Conservation (phyloP, 2,113 vertebrate genomes). For the Tragelaphus scriptus region DNA sequence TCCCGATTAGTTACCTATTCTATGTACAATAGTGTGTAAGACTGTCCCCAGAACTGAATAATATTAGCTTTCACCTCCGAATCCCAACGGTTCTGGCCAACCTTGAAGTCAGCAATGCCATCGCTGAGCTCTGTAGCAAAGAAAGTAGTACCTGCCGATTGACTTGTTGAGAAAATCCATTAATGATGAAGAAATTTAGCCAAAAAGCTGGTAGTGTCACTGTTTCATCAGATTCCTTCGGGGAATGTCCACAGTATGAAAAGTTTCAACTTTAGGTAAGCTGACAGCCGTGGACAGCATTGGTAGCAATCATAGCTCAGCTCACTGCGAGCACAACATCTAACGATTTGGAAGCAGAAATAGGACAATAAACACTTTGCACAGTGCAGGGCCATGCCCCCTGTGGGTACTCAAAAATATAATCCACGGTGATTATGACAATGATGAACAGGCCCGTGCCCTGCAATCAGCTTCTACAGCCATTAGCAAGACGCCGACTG, state of each 20-base stretch:
- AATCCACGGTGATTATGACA: slow-evolving; percentile 37
- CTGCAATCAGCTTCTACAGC: slow-evolving; percentile 36
- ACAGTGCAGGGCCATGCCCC: background rate
- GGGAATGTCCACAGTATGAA: background rate
- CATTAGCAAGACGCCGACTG: background rate
- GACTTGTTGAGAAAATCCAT: background rate
- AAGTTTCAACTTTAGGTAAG: background rate
- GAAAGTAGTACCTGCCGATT: background rate
- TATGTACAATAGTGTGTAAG: background rate
- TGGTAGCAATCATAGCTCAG: slow-evolving; percentile 14
- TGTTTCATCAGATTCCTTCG: background rate
- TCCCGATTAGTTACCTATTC: background rate
- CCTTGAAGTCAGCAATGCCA: background rate
- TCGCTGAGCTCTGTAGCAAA: background rate
- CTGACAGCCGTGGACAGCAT: background rate
- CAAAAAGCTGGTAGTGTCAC: background rate
- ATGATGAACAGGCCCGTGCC: background rate
- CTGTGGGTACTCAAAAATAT: background rate
- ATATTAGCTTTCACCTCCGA: background rate
- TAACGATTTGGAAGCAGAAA: slow-evolving; percentile 16
- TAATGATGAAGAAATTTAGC: background rate
- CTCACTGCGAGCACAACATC: background rate
- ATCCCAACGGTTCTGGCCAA: background rate
- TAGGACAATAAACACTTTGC: slow-evolving; percentile 32
- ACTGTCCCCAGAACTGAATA: background rate